A percentile compares a stretch with the other conserved stretches of the same genome.
Evolutionary conservation across 2,797 vertebrate species (phyloP).

Genomic region (Alcedo quadribrachys): DNA sequence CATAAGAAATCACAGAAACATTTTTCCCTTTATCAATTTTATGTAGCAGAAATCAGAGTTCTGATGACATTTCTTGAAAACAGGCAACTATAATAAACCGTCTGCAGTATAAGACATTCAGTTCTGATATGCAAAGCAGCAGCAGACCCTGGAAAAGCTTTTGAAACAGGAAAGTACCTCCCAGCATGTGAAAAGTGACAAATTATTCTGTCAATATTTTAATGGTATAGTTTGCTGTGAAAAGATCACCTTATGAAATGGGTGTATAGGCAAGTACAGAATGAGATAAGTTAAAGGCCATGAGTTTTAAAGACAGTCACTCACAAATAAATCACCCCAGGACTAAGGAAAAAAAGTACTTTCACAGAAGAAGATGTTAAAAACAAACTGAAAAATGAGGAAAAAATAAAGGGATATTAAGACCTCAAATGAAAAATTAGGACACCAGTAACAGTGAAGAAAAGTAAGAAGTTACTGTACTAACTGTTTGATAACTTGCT

Average conservation of each 20-base stretch:
- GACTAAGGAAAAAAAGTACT: conserved; percentile 10
- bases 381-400: background rate
- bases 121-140: conserved; percentile 61
- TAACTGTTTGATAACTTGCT: background rate
- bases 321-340: background rate
- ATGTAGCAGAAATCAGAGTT: conserved; percentile 34
- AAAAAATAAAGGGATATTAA: background rate
- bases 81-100: conserved; percentile 28
- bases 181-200: conserved; percentile 44
- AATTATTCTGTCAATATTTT: conserved; percentile 65
- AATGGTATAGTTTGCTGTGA: conserved; percentile 29
- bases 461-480: background rate
- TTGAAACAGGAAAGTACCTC: conserved; percentile 16
- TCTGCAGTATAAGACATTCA: conserved; percentile 32
- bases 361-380: conserved; percentile 22
- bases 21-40: conserved; percentile 47
- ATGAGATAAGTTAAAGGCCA: conserved; percentile 36
- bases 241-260: conserved; percentile 41
- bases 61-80: conserved; percentile 56
- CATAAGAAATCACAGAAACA: conserved; percentile 21
- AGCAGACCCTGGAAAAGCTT: conserved; percentile 18
- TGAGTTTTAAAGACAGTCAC: background rate
- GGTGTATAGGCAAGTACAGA: conserved; percentile 4
- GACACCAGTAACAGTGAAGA: conserved; percentile 8
- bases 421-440: conserved; percentile 17